Evolutionary conservation across 2,113 vertebrate genomes (phyloP).

Genomic region (Tychaedon coryphoeus): DNA sequence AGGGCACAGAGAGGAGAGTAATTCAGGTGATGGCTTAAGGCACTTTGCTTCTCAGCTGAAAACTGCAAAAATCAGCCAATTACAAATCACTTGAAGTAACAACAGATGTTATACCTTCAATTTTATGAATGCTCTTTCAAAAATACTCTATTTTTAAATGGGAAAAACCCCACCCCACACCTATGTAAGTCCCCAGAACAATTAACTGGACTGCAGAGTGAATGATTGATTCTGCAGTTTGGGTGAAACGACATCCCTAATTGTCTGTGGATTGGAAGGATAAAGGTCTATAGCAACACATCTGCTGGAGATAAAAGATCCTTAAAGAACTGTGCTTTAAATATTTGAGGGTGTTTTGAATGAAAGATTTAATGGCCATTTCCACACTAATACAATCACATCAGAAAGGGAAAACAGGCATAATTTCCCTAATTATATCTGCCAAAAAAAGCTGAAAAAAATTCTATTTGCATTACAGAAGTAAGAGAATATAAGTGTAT

Average conservation of each 20-base stretch:
- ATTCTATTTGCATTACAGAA: slow-evolving; percentile 8
- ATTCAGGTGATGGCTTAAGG: neutral
- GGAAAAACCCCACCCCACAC: accelerated
- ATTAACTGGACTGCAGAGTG: neutral
- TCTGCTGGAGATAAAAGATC: slow-evolving; percentile 5
- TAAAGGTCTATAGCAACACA: neutral
- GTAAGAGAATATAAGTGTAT: neutral
- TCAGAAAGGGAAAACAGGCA: neutral
- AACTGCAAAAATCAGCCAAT: neutral
- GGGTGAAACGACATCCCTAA: neutral
- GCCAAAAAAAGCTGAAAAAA: slow-evolving; percentile 3
- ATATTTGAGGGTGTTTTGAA: neutral
- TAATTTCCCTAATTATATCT: neutral
- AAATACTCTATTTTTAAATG: neutral
- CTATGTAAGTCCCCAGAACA: neutral
- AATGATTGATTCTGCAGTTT: neutral
- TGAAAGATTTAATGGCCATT: slow-evolving; percentile 13
- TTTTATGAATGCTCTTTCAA: neutral
- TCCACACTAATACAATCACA: slow-evolving; percentile 7
- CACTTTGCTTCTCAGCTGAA: neutral
- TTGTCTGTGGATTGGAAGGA: neutral
- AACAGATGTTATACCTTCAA: neutral
- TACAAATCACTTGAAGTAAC: neutral
- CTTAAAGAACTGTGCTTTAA: neutral
- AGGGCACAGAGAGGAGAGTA: neutral